These are phyloP conservation scores for Synanthedon formicaeformis DNA, from an alignment of 2,888 invertebrate genomes.

Conservation along the genomic window DNA sequence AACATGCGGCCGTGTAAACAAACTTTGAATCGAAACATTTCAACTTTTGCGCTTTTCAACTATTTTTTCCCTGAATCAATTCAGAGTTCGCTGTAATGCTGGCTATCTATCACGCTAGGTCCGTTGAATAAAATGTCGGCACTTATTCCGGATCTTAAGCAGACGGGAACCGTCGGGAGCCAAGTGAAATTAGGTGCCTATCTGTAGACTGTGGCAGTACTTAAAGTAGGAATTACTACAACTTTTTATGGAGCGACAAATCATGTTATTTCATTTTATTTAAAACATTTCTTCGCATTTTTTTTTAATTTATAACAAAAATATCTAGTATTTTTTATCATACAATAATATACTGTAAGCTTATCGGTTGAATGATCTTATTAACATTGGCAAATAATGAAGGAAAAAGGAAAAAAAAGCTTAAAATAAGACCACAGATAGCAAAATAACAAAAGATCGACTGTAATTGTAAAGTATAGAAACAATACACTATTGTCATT, in stretches of 20 bases:
- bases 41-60: slow-evolving; percentile 19
- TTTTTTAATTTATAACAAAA: too few species aligned
- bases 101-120: background rate
- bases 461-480: too few species aligned
- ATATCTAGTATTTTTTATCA: too few species aligned
- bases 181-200: background rate
- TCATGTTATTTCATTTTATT: background rate
- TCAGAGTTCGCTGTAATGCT: background rate
- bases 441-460: too few species aligned
- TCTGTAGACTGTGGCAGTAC: background rate
- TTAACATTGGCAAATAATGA: too few species aligned
- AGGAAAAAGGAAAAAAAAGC: too few species aligned
- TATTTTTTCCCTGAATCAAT: background rate
- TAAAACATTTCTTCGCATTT: too few species aligned
- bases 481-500: too few species aligned
- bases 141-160: background rate
- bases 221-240: background rate
- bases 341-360: too few species aligned
- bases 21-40: slow-evolving; percentile 33
- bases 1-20: slow-evolving; percentile 39
- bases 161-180: background rate
- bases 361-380: too few species aligned
- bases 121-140: background rate
- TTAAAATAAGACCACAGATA: too few species aligned
- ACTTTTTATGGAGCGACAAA: background rate